Evolutionary conservation across 2,797 vertebrate species (phyloP), one percentile per base, ranked within the genome.

Genomic region (Arrhamphus sclerolepis): DNA sequence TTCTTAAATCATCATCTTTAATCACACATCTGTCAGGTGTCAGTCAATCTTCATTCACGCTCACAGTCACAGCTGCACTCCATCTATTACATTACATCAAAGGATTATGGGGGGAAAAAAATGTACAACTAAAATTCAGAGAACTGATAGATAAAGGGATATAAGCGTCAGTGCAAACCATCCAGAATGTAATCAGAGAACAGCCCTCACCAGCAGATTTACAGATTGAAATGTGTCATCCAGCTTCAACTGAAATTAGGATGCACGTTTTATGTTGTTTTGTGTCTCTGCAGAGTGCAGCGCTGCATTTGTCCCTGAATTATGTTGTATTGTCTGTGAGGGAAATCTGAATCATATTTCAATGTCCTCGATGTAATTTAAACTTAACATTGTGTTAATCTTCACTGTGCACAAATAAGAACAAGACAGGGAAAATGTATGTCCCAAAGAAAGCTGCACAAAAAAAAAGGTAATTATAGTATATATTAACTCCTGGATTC

Each of bases 361-460:
- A 42, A 6, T 0, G 1, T 34, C 69, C 46, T 72, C 3, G 0
- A 62, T 71, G 40, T 60, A 62, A 72, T 68, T 75, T 72, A 46
- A 49, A 62, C 38, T 62, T 65, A 41, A 69, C 62, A 52, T 59
- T 66, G 34, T 55, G 63, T 59, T 56, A 72, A 66, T 68, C 43
- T 65, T 44, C 13, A 14, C 31, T 3, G 3, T 14, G 34, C 11
- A 38, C 34, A 16, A 38, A 38, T 38, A 5, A 38, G 5, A 16
- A 38, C 8, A 10, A 34, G 11, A 38, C 13, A n/a, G 28, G 50
- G n/a, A 9, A 38, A 56, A 71, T 7, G 66, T n/a, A 11, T n/a
- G 48, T 66, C 62, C 58, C 43, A 41, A 28, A 46, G 56, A 58
- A 46, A 56, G 43, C 49, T 31, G 14, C 39, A 44, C 6, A 56